Evolutionary conservation across 2,113 vertebrate genomes (phyloP).

Genomic region (Zosterops borbonicus): DNA sequence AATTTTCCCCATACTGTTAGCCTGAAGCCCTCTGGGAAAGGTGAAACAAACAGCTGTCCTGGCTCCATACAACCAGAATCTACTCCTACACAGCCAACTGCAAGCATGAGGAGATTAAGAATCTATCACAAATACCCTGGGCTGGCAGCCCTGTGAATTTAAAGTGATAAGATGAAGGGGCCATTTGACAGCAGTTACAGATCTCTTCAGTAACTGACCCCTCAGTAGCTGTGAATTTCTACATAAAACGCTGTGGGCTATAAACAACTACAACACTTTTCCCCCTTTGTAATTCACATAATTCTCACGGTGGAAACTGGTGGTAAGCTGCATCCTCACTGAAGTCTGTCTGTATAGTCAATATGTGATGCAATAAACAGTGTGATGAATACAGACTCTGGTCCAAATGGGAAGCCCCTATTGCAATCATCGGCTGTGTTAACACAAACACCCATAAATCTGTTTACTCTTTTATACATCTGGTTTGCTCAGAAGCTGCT

Average conservation of each 20-base stretch:
- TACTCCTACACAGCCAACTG: not conserved
- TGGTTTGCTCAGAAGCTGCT: constrained; percentile 3
- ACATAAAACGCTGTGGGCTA: no score
- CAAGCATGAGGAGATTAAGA: not conserved
- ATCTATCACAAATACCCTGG: no score
- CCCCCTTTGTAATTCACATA: not conserved
- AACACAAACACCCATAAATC: not conserved
- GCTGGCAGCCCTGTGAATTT: no score
- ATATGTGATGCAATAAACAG: not conserved
- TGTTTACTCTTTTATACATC: not conserved
- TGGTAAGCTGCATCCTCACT: not conserved
- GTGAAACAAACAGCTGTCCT: constrained; percentile 22
- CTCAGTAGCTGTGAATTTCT: no score
- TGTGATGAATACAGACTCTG: not conserved
- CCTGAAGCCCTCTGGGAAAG: not conserved
- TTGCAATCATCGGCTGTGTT: not conserved
- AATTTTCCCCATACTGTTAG: not conserved
- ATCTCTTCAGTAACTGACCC: no score
- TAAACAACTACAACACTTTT: no score
- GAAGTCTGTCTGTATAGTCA: not conserved
- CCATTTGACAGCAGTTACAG: no score
- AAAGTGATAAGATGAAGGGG: no score
- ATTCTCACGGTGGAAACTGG: not conserved
- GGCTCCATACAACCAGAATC: not conserved
- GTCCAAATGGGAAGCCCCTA: not conserved